Conservation (phyloP, 2,113 vertebrate species). For the Thymallus thymallus region DNA sequence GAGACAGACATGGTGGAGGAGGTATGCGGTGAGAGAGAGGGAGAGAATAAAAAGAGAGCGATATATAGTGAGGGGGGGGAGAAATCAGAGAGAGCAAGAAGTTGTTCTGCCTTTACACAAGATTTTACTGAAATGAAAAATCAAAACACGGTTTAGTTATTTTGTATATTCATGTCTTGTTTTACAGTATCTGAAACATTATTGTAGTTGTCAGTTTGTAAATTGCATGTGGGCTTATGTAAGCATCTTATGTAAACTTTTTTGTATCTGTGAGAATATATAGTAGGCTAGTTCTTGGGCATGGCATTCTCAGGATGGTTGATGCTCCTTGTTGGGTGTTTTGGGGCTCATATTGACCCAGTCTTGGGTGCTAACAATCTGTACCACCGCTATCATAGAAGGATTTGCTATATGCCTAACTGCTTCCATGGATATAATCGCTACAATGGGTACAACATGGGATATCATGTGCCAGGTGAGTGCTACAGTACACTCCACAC, state of each 20-base stretch:
- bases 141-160: not conserved
- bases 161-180: constrained; percentile 16
- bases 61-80: constrained; percentile 28
- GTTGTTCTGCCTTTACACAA: constrained; percentile 9
- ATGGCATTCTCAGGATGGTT: constrained; percentile 4
- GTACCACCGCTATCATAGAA: constrained; percentile 73
- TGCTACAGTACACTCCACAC: constrained; percentile 11
- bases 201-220: too few relatives aligned
- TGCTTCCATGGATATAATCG: constrained; percentile 73
- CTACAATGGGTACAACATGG: constrained; percentile 60
- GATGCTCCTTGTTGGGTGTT: constrained; percentile 64
- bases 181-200: too few relatives aligned
- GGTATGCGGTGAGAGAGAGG: constrained; percentile 20
- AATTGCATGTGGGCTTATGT: too few relatives aligned
- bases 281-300: not conserved
- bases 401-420: constrained; percentile 77
- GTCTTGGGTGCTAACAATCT: constrained; percentile 57
- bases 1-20: constrained; percentile 34
- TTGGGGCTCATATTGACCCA: constrained; percentile 51
- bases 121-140: not conserved
- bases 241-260: too few relatives aligned
- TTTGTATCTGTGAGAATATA: too few relatives aligned
- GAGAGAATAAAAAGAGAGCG: constrained; percentile 11
- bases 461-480: constrained; percentile 74
- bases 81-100: constrained; percentile 39